A percentile compares a stretch with the other conserved stretches of the same genome.
phyloP scores from a whole-genome alignment of 2,113 vertebrate genomes.

The Mobula hypostoma region DNA sequence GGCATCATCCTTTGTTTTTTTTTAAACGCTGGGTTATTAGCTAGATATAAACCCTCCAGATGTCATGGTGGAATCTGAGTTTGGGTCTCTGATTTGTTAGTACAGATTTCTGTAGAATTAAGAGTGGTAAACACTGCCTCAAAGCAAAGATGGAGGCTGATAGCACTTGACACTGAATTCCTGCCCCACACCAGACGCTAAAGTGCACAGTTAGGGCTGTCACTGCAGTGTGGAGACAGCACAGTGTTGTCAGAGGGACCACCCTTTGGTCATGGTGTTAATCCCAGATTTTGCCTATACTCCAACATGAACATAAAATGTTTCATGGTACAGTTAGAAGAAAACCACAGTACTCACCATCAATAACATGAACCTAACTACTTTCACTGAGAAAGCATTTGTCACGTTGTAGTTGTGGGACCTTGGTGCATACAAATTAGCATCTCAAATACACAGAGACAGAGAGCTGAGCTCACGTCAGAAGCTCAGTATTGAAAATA shows the following conservation, averaged over 20 bases:
- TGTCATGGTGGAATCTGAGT: too few species aligned
- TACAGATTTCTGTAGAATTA: too few species aligned
- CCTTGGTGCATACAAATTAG: not conserved
- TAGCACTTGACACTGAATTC: not conserved
- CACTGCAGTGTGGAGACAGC: not conserved
- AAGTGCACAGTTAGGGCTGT: not conserved
- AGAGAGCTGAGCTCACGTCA: not conserved
- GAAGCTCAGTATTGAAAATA: not conserved
- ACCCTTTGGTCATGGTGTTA: not conserved
- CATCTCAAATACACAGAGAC: not conserved
- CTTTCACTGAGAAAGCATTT: not conserved
- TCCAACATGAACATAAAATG: not conserved
- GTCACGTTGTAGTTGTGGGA: not conserved
- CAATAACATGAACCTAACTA: not conserved
- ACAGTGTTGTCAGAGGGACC: not conserved
- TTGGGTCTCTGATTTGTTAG: too few species aligned
- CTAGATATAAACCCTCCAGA: too few species aligned
- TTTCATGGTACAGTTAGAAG: not conserved
- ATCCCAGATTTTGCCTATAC: not conserved
- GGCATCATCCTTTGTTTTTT: too few species aligned
- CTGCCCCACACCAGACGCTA: not conserved
- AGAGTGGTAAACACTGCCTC: not conserved
- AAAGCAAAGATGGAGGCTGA: not conserved
- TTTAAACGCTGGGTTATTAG: too few species aligned
- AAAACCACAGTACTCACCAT: not conserved